Percentiles rank a stretch among this genome's conserved stretches.
phyloP scores from a whole-genome alignment of 23 tunicate species.

The Styela plicata region DNA sequence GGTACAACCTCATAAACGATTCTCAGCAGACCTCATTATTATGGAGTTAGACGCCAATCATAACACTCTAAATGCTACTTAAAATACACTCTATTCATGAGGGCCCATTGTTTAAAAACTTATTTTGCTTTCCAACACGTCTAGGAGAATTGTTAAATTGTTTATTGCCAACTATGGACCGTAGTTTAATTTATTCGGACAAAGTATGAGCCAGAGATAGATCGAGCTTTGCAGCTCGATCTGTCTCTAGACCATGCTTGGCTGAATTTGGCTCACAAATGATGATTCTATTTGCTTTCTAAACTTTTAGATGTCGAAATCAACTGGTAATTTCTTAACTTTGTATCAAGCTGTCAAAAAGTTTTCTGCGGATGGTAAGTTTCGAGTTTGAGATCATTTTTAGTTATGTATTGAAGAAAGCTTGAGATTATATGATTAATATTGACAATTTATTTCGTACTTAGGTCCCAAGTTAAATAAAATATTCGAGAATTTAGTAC shows the following conservation, averaged over 20 bases:
- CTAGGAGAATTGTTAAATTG: too few species aligned
- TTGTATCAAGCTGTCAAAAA: conserved; percentile 79
- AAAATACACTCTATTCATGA: neutral
- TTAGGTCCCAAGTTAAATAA: too few species aligned
- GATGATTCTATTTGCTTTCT: neutral
- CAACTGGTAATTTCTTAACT: conserved; percentile 98
- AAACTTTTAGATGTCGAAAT: conserved; percentile 88
- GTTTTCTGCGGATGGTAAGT: conserved; percentile 96
- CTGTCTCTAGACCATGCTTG: too few species aligned
- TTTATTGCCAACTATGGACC: too few species aligned
- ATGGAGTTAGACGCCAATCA: neutral
- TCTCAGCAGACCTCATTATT: neutral
- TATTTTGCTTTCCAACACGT: neutral
- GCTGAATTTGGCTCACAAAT: too few species aligned
- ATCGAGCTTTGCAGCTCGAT: too few species aligned
- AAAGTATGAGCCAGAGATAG: neutral
- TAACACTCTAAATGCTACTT: neutral
- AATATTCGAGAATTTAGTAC: too few species aligned
- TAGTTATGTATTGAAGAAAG: neutral
- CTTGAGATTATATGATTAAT: too few species aligned
- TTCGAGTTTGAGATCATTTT: neutral
- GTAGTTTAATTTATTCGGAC: too few species aligned
- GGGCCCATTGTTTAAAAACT: neutral
- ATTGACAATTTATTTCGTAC: too few species aligned
- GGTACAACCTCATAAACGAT: too few species aligned